Conservation (phyloP, 2,113 vertebrate species). For the Phalacrocorax brasilianus region DNA sequence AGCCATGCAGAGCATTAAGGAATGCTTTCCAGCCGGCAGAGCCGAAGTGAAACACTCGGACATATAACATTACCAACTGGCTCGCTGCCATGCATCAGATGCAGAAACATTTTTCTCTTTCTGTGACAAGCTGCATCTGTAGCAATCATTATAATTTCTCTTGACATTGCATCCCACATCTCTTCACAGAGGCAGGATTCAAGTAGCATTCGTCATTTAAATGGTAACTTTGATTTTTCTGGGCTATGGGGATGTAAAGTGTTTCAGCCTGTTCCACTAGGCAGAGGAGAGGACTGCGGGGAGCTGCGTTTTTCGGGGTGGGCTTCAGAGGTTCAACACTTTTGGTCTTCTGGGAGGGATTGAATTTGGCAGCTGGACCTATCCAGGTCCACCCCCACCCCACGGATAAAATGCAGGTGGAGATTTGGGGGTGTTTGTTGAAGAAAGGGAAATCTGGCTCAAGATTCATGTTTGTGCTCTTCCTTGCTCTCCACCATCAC, state of each 20-base stretch:
- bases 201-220: slow-evolving; percentile 35
- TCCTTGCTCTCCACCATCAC: not conserved
- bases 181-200: slow-evolving; percentile 1
- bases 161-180: slow-evolving; percentile 19
- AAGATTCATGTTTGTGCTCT: not conserved
- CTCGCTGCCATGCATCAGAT: slow-evolving; percentile 22
- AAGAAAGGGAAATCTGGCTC: not conserved
- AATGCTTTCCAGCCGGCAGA: slow-evolving; percentile 40
- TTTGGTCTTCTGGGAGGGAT: not conserved
- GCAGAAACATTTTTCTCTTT: slow-evolving; percentile 9
- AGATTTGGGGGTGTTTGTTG: not conserved
- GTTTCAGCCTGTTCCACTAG: not conserved
- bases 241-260: not conserved
- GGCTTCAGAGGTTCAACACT: not conserved
- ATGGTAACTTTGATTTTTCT: slow-evolving; percentile 25
- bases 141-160: slow-evolving; percentile 52
- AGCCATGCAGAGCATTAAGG: slow-evolving; percentile 20
- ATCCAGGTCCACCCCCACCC: not conserved
- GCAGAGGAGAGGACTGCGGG: not conserved
- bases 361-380: not conserved
- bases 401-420: not conserved
- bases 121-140: slow-evolving; percentile 45
- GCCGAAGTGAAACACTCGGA: slow-evolving; percentile 28
- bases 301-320: not conserved
- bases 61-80: slow-evolving; percentile 36